Conservation (phyloP, 37 sponge, comb jelly and placozoan genomes). For the Haliclona indistincta region DNA sequence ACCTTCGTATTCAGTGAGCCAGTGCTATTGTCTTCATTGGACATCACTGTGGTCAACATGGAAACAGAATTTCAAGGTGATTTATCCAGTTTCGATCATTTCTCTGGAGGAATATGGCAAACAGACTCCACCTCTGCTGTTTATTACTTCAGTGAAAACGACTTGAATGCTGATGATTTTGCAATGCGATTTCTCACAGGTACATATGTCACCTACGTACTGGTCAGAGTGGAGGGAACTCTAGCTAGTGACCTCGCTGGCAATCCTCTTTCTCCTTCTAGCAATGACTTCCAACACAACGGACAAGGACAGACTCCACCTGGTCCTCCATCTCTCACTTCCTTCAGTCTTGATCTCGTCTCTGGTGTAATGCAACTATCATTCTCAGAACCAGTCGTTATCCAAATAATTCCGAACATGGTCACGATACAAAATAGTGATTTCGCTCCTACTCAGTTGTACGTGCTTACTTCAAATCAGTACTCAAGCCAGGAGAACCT, state of each 20-base stretch:
- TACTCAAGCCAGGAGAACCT: neutral
- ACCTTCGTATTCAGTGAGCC: neutral
- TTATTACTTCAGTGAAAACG: neutral
- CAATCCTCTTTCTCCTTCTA: too few species aligned
- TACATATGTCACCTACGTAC: neutral
- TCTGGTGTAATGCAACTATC: neutral
- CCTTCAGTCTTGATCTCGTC: neutral
- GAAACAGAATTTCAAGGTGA: too few species aligned
- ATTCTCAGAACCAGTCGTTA: constrained; percentile 1
- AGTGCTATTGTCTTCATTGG: neutral
- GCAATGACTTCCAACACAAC: too few species aligned
- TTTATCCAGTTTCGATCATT: neutral
- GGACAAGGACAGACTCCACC: neutral
- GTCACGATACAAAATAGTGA: neutral
- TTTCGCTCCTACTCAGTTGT: neutral
- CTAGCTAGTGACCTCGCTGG: neutral
- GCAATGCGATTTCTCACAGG: neutral
- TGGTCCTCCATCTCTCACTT: neutral
- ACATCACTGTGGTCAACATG: neutral
- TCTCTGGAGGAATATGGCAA: constrained; percentile 4
- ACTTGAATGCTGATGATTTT: neutral
- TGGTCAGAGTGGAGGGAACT: neutral
- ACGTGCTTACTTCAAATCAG: neutral
- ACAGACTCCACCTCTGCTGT: neutral
- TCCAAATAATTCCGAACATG: neutral